Evolutionary conservation across 2,113 vertebrate species (phyloP), one percentile per base, ranked within the genome.

Genomic region (Dicerorhinus sumatrensis): DNA sequence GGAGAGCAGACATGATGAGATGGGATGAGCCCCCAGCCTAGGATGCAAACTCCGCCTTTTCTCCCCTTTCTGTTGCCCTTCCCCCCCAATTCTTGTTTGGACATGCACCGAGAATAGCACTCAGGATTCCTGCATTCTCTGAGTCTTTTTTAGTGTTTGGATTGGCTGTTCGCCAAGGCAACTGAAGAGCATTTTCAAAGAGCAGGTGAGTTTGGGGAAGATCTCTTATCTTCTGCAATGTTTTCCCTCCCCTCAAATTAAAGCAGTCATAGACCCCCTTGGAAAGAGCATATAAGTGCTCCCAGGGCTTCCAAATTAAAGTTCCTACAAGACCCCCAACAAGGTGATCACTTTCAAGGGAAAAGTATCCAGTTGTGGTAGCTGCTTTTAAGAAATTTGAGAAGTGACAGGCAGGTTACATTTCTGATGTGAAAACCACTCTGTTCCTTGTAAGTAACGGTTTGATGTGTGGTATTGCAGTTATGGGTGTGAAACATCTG

Each of bases 171-270:
- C 0, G 58, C 97, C 97, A 98, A 96, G 77, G 81, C 56, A 91
- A 76, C 33, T 60, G 69, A 85, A 87, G 93, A 94, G 62, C 56
- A 89, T 86, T 98, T 97, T 97, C 97, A 98, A 97, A 97, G 79
- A 95, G 92, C 93, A 93, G 82, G 89, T 95, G 97, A 98, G 92
- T 91, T 96, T 90, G 42, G 31, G 70, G 83, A 95, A 97, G 62
- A 96, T 92, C 69, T 94, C 80, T 81, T 96, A 96, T 97, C 85
- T 86, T 94, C 75, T 72, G 76, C n/a, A 82, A 94, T 91, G 93
- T 82, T 93, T 97, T 81, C 97, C 85, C 67, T 97, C 73, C 95
- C 69, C 92, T 36, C 17, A 91, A 91, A 94, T 92, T 91, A 89
- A 91, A 93, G 56, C 25, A 42, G 23, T 39, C 87, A 93, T 18